Conservation (phyloP, 1,140 invertebrate genomes). For the Dinothrombium tinctorium region DNA sequence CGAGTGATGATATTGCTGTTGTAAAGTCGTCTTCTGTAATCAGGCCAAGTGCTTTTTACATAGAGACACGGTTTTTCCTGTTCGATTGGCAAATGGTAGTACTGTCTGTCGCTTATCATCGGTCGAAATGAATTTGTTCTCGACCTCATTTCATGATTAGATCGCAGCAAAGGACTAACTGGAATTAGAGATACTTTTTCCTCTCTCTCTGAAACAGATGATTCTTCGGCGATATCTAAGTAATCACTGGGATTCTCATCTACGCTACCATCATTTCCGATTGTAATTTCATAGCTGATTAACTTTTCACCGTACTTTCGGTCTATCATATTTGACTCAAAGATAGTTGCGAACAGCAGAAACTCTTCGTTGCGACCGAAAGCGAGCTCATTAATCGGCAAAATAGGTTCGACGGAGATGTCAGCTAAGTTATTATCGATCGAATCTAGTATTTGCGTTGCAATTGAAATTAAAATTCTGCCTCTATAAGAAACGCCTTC, state of each 20-base stretch:
- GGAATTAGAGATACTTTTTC: too few species aligned
- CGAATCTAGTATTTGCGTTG: constrained; percentile 11
- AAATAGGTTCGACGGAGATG: neutral
- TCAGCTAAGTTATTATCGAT: neutral
- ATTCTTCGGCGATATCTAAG: too few species aligned
- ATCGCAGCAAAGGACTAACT: too few species aligned
- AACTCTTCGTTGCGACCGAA: neutral
- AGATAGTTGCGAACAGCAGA: neutral
- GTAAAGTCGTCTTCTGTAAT: constrained; percentile 54
- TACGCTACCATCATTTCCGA: too few species aligned
- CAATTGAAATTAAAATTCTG: constrained; percentile 10
- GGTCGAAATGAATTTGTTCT: too few species aligned
- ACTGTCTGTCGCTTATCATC: too few species aligned
- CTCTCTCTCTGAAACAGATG: too few species aligned
- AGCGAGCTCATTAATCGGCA: neutral
- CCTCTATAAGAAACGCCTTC: constrained; percentile 63
- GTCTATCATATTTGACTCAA: too few species aligned
- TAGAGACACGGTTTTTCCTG: constrained; percentile 67
- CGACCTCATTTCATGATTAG: too few species aligned
- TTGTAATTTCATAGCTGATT: too few species aligned
- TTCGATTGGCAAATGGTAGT: constrained; percentile 57
- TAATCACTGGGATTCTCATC: too few species aligned
- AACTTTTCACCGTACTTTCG: too few species aligned
- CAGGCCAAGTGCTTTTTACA: constrained; percentile 49
- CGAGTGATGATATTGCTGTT: constrained; percentile 61